Conservation (phyloP, 2,797 vertebrate species). For the Sebastes vulpes region DNA sequence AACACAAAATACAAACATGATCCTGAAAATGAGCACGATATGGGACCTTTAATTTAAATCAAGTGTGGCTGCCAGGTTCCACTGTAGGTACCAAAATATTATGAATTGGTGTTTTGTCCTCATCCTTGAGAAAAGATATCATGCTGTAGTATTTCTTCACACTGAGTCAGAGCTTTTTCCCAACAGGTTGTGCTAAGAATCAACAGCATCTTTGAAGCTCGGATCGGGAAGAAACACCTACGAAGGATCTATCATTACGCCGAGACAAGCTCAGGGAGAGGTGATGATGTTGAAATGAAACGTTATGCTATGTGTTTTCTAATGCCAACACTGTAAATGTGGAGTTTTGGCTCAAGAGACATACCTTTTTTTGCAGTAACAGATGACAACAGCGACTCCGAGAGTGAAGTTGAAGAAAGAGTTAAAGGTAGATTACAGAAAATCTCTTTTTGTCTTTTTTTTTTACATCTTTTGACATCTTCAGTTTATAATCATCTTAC, state of each 20-base stretch:
- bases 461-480: background rate
- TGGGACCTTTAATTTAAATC: background rate
- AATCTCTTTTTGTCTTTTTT: background rate
- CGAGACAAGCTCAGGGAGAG: slow-evolving; percentile 92
- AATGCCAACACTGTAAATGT: background rate
- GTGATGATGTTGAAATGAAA: slow-evolving; percentile 61
- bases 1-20: too few species aligned
- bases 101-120: background rate
- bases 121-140: background rate
- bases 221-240: slow-evolving; percentile 91
- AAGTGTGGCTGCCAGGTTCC: background rate
- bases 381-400: slow-evolving; percentile 94
- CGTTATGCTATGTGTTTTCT: background rate
- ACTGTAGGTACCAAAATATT: background rate
- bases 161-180: background rate
- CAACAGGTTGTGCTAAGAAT: slow-evolving; percentile 87
- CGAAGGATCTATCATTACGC: slow-evolving; percentile 90
- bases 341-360: background rate
- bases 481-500: background rate
- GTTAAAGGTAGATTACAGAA: slow-evolving; percentile 84
- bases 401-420: slow-evolving; percentile 92
- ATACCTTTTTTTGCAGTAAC: slow-evolving; percentile 81
- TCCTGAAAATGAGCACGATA: too few species aligned
- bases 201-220: slow-evolving; percentile 91
- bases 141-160: background rate